Base-by-base conservation (phyloP, 1,140 invertebrate genomes). In the Homalodisca vitripennis region DNA sequence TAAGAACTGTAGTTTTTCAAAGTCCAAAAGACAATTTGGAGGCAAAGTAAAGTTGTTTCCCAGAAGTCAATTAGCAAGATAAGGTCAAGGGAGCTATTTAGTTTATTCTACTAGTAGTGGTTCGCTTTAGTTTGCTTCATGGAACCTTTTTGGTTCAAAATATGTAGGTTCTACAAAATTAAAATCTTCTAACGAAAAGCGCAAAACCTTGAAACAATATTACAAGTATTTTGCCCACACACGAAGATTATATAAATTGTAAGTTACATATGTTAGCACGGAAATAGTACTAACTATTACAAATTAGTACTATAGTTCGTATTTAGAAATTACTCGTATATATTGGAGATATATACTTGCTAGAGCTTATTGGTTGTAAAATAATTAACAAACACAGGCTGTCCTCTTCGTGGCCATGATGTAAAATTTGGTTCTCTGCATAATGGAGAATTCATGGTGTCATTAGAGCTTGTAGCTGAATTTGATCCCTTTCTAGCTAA, bases 401-500 rank as follows among this genome's bases (percentile, higher is more conserved):
- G 75, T 22, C 29, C 77, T 34, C n/a, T 75, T 78, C 66, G 73
- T 67, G 76, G 74, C 48, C 29, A 69, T 29, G 67, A 76, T 64
- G 73, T 76, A 73, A 74, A 74, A 32, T 71, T 77, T 66, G 75
- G 70, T 22, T 74, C 66, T 55, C 47, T 66, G 20, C 62, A 74
- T 22, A 74, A 76, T 71, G 75, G 73, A 47, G 74, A 77, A 62
- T 77, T 66, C 67, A 31, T 74, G n/a, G 73, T 72, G 55, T 48
- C 70, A 57, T 65, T 80, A 53, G 75, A 79, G 71, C 65, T 79
- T 27, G 68, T 77, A 55, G 74, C 74, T 13, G 70, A 78, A 73
- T 78, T 77, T 71, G 76, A 79, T 73, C 74, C 72, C 29, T 80
- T 79, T 70, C 71, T 79, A 64, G 73, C 71, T n/a, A 67, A 74